A percentile compares a stretch with the other conserved stretches of the same genome.
Conservation (phyloP, 2,888 invertebrate genomes). For the Ophraella communa region DNA sequence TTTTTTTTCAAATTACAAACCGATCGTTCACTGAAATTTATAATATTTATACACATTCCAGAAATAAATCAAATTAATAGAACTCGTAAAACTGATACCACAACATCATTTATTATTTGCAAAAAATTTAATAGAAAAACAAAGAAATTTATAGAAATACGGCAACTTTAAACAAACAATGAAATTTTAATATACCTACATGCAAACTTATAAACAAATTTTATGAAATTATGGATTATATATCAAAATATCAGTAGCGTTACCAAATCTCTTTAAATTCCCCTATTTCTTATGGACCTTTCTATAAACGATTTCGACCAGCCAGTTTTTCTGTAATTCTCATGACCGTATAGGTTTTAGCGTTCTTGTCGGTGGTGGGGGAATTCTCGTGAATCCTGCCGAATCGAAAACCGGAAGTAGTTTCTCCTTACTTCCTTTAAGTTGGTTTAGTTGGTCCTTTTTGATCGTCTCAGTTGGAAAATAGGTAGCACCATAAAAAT, state of each 20-base stretch:
- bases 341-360: conserved; percentile 53
- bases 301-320: conserved; percentile 24
- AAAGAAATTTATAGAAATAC: neutral
- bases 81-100: neutral
- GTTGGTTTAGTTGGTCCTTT: conserved; percentile 63
- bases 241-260: neutral
- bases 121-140: neutral
- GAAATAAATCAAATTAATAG: too few species aligned
- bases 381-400: conserved; percentile 82
- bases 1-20: neutral
- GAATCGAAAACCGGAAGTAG: conserved; percentile 81
- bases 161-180: neutral
- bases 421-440: conserved; percentile 64
- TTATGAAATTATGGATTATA: neutral
- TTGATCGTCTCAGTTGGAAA: conserved; percentile 78
- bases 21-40: neutral
- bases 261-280: conserved; percentile 4
- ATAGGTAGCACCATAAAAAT: conserved; percentile 88
- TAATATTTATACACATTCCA: too few species aligned
- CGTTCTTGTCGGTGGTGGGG: conserved; percentile 79
- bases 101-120: neutral
- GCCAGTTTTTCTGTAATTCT: conserved; percentile 19
- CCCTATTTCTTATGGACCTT: conserved; percentile 11
- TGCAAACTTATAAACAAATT: neutral
- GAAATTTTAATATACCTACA: neutral